Conservation (phyloP, 1,140 invertebrate genomes). For the Hypothenemus hampei region DNA sequence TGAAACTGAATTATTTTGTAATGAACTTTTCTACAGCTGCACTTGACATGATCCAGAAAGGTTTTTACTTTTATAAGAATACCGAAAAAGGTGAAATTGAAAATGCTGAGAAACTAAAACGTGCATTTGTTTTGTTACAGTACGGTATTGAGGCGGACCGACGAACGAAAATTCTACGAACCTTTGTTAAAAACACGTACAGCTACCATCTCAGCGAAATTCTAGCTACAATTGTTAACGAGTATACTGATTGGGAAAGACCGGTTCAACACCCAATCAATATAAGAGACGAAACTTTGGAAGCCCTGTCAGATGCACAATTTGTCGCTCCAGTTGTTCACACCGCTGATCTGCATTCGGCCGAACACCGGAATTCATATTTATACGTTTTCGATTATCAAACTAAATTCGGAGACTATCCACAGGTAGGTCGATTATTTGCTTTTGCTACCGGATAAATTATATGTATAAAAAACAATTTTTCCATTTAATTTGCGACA, state of each 20-base stretch:
- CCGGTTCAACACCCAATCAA: conserved; percentile 89
- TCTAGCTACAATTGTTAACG: conserved; percentile 85
- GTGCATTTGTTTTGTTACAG: conserved; percentile 51
- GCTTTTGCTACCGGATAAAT: background rate
- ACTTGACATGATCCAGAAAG: conserved; percentile 1
- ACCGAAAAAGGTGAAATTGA: too few relatives aligned
- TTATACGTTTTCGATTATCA: conserved; percentile 94
- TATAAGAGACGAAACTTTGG: conserved; percentile 89
- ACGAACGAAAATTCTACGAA: conserved; percentile 82
- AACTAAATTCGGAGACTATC: conserved; percentile 84
- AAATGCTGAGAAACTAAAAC: too few relatives aligned
- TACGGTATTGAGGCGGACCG: conserved; percentile 84
- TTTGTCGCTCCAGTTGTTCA: conserved; percentile 89
- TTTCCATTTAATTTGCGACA: too few relatives aligned
- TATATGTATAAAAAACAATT: too few relatives aligned
- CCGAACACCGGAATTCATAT: conserved; percentile 75
- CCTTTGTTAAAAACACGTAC: conserved; percentile 90
- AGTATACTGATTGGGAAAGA: conserved; percentile 96
- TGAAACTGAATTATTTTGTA: conserved; percentile 19
- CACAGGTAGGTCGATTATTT: conserved; percentile 81
- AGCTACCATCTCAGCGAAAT: conserved; percentile 81
- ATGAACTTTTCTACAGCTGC: conserved; percentile 15
- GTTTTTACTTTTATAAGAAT: background rate
- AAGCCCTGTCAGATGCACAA: conserved; percentile 89
- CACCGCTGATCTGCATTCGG: conserved; percentile 87